Percentiles rank a stretch among this genome's conserved stretches.
These are phyloP conservation scores for Alosa alosa DNA, from an alignment of 2,113 vertebrate genomes.

Conservation along the genomic window DNA sequence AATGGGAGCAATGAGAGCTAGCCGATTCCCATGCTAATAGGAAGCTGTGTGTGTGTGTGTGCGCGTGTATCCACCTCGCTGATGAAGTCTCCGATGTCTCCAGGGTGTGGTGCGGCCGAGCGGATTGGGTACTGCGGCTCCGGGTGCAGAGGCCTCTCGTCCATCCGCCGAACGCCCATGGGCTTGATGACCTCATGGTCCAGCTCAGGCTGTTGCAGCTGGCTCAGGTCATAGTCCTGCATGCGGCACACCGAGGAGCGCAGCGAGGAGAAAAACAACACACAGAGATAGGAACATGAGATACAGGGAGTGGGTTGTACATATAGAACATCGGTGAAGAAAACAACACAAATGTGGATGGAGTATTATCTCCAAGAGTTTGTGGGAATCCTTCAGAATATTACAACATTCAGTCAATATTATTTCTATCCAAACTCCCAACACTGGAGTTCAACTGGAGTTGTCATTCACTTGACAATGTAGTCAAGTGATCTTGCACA, in stretches of 20 bases:
- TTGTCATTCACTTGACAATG: too few species aligned
- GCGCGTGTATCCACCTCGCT: constrained; percentile 80
- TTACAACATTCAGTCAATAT: not conserved
- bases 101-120: constrained; percentile 92
- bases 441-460: not conserved
- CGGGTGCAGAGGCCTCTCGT: constrained; percentile 92
- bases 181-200: constrained; percentile 91
- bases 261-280: not conserved
- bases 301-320: not conserved
- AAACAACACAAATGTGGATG: not conserved
- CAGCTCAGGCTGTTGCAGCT: constrained; percentile 95
- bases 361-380: not conserved
- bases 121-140: constrained; percentile 93
- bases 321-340: too few species aligned
- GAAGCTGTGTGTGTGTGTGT: not conserved
- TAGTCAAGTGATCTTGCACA: too few species aligned
- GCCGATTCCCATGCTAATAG: not conserved
- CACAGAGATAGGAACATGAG: not conserved
- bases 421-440: not conserved
- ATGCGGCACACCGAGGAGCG: constrained; percentile 1
- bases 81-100: constrained; percentile 98
- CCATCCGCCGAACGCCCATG: constrained; percentile 88
- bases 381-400: not conserved
- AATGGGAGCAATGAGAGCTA: not conserved
- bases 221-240: constrained; percentile 97